phyloP scores from a whole-genome alignment of 1,140 invertebrate species.

The Xylocopa sonorina region DNA sequence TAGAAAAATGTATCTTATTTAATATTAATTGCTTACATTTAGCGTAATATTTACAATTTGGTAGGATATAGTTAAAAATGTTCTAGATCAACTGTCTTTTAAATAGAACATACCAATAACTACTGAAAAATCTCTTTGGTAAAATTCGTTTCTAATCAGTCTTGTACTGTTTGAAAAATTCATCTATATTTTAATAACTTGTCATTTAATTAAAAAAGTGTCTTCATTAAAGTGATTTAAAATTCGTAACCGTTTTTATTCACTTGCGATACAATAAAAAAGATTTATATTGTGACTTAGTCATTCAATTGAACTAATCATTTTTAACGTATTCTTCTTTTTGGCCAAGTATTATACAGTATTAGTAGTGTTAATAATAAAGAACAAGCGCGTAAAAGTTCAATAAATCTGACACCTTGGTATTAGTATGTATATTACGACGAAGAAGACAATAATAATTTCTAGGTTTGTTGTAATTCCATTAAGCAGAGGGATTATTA shows the following conservation, averaged over 20 bases:
- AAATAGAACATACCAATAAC: background rate
- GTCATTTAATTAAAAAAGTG: background rate
- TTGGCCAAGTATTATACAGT: constrained; percentile 28
- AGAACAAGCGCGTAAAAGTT: constrained; percentile 38
- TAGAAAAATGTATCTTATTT: background rate
- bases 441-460: background rate
- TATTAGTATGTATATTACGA: constrained; percentile 26
- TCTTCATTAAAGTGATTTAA: background rate
- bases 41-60: constrained; percentile 36
- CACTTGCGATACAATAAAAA: background rate
- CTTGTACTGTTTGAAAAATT: constrained; percentile 38
- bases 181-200: background rate
- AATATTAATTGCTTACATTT: constrained; percentile 36
- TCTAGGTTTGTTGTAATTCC: background rate
- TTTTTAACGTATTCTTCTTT: constrained; percentile 15
- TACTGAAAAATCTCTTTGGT: background rate
- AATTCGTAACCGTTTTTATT: constrained; percentile 28
- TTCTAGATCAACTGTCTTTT: background rate
- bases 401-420: constrained; percentile 17
- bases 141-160: constrained; percentile 32
- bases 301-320: constrained; percentile 20
- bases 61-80: background rate
- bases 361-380: constrained; percentile 25
- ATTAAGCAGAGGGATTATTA: constrained; percentile 53
- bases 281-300: too few relatives aligned